phyloP scores from a whole-genome alignment of 2,888 invertebrate species.

The Dicranocentrus wangi region DNA sequence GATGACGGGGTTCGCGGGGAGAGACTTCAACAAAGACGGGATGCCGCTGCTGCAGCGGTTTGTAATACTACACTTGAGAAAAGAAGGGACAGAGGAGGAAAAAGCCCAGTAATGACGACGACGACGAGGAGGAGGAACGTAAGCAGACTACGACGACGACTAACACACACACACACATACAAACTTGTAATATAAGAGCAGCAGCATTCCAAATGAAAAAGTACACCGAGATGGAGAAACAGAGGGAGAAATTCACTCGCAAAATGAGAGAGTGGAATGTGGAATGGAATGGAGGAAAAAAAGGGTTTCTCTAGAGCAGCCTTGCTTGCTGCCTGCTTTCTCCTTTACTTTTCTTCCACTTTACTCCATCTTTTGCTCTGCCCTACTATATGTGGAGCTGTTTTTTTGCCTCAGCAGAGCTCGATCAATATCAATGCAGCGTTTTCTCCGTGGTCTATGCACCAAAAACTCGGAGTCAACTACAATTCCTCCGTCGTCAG shows the following conservation, averaged over 20 bases:
- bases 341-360: not conserved
- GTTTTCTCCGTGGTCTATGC: conserved; percentile 73
- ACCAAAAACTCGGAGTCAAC: conserved; percentile 72
- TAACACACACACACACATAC: not conserved
- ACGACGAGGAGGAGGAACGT: not conserved
- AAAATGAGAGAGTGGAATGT: conserved; percentile 21
- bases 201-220: too few species aligned
- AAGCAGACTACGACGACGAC: not conserved
- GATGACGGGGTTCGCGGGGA: too few species aligned
- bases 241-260: not conserved
- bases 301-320: conserved; percentile 62
- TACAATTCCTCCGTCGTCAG: conserved; percentile 57
- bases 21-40: not conserved
- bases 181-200: too few species aligned
- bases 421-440: conserved; percentile 73
- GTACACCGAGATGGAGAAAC: not conserved
- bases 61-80: not conserved
- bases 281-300: conserved; percentile 49
- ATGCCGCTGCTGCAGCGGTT: not conserved
- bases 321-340: not conserved
- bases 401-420: conserved; percentile 59
- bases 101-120: not conserved
- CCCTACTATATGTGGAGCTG: not conserved
- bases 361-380: conserved; percentile 15
- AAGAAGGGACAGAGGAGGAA: not conserved